These are phyloP conservation scores for Genyomyrus donnyi DNA, from an alignment of 2,113 vertebrate species.

Conservation along the genomic window DNA sequence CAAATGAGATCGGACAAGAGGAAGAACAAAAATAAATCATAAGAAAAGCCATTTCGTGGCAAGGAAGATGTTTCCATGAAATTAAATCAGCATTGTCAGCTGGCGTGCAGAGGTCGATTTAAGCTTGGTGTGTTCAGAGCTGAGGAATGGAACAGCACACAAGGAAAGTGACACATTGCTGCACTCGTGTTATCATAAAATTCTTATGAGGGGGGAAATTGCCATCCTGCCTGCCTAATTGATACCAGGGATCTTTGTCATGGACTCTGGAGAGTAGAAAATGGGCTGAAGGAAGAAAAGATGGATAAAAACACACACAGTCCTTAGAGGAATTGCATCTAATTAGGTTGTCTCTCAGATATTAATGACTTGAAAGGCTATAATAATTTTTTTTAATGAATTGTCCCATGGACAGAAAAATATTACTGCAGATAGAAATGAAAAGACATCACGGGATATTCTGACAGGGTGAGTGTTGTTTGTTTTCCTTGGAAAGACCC, in stretches of 20 bases:
- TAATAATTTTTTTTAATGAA: neutral
- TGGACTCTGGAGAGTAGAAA: slow-evolving; percentile 12
- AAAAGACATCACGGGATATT: neutral
- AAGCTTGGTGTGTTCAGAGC: neutral
- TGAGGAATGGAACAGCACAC: neutral
- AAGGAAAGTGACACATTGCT: slow-evolving; percentile 4
- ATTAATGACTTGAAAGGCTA: slow-evolving; percentile 17
- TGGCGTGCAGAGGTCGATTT: neutral
- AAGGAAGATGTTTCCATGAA: neutral
- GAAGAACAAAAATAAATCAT: neutral
- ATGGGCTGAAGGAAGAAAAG: neutral
- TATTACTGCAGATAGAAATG: neutral
- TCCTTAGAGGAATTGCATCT: slow-evolving; percentile 7
- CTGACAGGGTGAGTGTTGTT: neutral
- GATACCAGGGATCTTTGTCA: slow-evolving; percentile 19
- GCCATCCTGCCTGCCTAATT: slow-evolving; percentile 16
- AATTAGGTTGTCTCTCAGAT: slow-evolving; percentile 11
- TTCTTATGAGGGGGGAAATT: slow-evolving; percentile 10
- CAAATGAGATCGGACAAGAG: neutral
- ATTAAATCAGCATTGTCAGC: slow-evolving; percentile 6
- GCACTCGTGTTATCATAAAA: slow-evolving; percentile 8
- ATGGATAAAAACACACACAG: neutral
- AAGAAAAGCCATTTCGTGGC: neutral
- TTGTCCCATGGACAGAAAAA: neutral
- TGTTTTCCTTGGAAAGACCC: neutral